phyloP scores from a whole-genome alignment of 2,797 vertebrate species.

The Chelmon rostratus region DNA sequence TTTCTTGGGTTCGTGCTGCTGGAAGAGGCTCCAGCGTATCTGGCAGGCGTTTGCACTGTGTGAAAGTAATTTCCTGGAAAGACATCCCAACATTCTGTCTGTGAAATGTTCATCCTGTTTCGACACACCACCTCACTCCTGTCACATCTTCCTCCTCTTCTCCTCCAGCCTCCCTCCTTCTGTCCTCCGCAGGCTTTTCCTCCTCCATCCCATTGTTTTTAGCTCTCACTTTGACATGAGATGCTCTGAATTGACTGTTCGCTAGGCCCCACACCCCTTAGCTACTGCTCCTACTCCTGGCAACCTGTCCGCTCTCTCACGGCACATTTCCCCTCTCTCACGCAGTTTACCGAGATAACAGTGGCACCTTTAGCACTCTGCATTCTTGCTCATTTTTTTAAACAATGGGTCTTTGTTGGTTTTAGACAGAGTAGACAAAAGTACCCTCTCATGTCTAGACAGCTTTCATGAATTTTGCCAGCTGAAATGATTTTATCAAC shows the following conservation, averaged over 20 bases:
- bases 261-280: rapidly evolving
- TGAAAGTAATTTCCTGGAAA: constrained; percentile 77
- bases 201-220: constrained; percentile 4
- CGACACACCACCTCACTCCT: constrained; percentile 8
- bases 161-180: neutral
- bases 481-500: neutral
- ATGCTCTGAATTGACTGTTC: neutral
- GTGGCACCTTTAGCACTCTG: neutral
- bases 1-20: constrained; percentile 50
- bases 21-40: constrained; percentile 61
- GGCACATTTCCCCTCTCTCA: neutral
- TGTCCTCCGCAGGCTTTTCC: neutral
- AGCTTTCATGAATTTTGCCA: neutral
- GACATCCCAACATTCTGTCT: constrained; percentile 56
- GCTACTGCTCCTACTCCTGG: neutral
- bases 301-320: neutral
- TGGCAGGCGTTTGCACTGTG: constrained; percentile 68
- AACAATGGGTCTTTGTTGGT: neutral
- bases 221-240: neutral
- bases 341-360: neutral
- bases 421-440: neutral
- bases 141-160: constrained; percentile 14
- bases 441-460: neutral
- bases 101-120: constrained; percentile 64
- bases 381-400: neutral